A percentile compares a stretch with the other conserved stretches of the same genome.
Conservation (phyloP, 2,113 vertebrate genomes). For the Butastur rufipennis region DNA sequence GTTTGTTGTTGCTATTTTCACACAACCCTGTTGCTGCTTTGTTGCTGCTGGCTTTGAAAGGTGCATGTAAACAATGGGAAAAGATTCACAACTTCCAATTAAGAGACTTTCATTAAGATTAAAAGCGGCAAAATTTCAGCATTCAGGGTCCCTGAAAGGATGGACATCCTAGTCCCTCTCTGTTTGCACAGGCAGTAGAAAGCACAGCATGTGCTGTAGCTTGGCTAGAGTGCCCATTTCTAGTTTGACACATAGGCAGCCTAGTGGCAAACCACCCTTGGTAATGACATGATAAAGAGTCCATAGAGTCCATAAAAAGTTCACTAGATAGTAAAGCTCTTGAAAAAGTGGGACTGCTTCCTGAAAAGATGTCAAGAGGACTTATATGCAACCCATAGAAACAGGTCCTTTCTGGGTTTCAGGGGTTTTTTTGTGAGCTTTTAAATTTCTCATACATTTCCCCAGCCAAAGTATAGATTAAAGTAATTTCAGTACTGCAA, state of each 20-base stretch:
- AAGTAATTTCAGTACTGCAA: slow-evolving; percentile 58
- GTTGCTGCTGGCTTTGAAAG: not conserved
- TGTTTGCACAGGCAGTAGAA: not conserved
- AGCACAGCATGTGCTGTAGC: not conserved
- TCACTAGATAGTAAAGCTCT: not conserved
- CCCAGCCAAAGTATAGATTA: slow-evolving; percentile 39
- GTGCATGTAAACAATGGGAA: not conserved
- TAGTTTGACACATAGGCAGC: not conserved
- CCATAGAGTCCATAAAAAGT: not conserved
- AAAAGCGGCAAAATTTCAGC: not conserved
- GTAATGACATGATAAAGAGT: not conserved
- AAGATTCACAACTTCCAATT: not conserved
- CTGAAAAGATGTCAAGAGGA: not conserved
- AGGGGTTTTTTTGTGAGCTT: not conserved
- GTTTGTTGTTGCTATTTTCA: not conserved
- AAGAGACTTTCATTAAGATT: not conserved
- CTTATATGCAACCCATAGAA: not conserved
- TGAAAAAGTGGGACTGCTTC: not conserved
- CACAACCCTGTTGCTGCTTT: not conserved
- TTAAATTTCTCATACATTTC: not conserved
- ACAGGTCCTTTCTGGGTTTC: not conserved
- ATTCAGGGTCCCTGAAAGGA: not conserved
- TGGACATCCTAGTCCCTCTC: not conserved
- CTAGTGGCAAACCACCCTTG: not conserved
- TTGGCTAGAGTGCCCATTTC: not conserved